These are phyloP conservation scores for Pangasius sanitwongsei DNA, from an alignment of 2,797 vertebrate species.

Conservation along the genomic window DNA sequence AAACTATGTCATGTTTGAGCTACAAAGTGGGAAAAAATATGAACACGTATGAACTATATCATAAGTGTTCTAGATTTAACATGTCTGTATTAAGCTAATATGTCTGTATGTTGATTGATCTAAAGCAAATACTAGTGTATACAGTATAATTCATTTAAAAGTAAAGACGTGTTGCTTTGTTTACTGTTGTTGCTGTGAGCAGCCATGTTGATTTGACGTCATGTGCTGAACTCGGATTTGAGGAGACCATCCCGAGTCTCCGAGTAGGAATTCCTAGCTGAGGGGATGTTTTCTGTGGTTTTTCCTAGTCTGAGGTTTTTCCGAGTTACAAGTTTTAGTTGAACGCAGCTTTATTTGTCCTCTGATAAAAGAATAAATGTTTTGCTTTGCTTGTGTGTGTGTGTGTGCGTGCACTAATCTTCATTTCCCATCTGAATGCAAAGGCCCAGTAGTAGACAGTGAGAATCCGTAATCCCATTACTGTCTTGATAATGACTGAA, in stretches of 20 bases:
- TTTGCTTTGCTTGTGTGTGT: neutral
- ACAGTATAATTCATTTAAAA: neutral
- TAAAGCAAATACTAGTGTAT: neutral
- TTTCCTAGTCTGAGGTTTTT: neutral
- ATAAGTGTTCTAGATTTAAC: neutral
- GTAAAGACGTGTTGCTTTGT: neutral
- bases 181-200: neutral
- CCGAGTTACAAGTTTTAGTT: neutral
- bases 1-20: neutral
- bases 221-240: neutral
- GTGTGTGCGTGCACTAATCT: neutral
- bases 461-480: constrained; percentile 60
- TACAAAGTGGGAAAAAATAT: neutral
- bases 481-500: constrained; percentile 41
- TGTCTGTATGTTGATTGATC: neutral
- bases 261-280: neutral
- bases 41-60: neutral
- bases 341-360: neutral
- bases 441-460: neutral
- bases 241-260: neutral
- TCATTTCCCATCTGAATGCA: neutral
- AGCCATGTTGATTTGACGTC: neutral
- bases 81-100: neutral
- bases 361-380: neutral
- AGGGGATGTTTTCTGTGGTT: neutral